Base-by-base conservation (phyloP, 92 coral and sea anemone genomes). In the Porites cylindrica region DNA sequence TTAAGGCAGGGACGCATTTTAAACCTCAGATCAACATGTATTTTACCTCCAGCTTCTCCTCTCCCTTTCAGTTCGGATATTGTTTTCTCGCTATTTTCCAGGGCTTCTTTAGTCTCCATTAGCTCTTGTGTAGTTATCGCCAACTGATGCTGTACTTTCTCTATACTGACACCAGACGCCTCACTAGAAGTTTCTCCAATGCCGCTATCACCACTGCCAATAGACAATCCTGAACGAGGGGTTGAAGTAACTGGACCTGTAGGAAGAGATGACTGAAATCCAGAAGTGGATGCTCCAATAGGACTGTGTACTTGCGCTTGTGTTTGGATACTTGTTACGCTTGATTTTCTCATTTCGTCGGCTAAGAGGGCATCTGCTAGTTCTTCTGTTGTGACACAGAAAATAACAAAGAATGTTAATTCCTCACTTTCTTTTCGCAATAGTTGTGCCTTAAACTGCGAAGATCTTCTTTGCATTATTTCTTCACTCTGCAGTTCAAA, bases 301-400 rank as follows among this genome's bases (percentile, higher is more conserved):
- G 84, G 93, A 47, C 91, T 54, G 81, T 93, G 96, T 8, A 94
- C 90, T 47, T 94, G 94, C 3, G 89, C 98, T 80, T 88, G 90
- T 59, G 88, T 72, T 66, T 83, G 91, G 29, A 88, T 84, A 78
- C 76, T 83, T 70, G 76, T 66, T 58, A 75, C 94, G 82, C 73
- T 77, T 18, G 94, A 81, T 29, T 88, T 91, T 51, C 89, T 89
- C 3, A 89, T 77, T 52, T 94, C 98, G 72, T 88, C 86, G 11
- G 95, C 98, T 10, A 94, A 89, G 56, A 94, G 85, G 6, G 98
- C 98, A 79, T 94, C 98, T n/a, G 98, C 98, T 47, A 94, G 64
- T 71, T 94, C 96, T 62, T 93, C 98, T 94, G 73, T 72, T 94
- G 73, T 72, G 24, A 84, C 75, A 54, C 29, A 60, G 14, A 43